Evolutionary conservation across 2,888 invertebrate genomes (phyloP).

Genomic region (Vandiemenella viatica): DNA sequence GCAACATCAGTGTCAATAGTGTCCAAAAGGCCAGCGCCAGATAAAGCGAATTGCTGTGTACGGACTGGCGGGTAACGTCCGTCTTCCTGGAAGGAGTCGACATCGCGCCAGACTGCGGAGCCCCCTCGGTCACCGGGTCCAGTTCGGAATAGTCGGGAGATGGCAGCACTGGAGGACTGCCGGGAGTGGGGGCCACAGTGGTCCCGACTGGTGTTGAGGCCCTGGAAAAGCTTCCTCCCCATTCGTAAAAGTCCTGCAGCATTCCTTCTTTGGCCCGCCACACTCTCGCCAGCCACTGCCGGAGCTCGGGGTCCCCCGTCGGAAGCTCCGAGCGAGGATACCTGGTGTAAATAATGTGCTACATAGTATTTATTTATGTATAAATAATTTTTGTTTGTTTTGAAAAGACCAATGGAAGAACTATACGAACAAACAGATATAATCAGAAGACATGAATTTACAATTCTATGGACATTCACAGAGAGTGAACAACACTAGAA

Average conservation of each 20-base stretch:
- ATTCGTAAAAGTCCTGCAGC: constrained; percentile 40
- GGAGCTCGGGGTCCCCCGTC: constrained; percentile 37
- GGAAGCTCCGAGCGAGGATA: constrained; percentile 45
- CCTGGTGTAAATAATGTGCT: constrained; percentile 26
- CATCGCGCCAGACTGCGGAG: not conserved
- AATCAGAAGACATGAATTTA: constrained; percentile 7
- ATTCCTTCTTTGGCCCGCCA: constrained; percentile 51
- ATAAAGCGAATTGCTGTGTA: constrained; percentile 26
- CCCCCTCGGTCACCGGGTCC: not conserved
- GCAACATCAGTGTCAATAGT: constrained; percentile 34
- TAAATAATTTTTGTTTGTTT: not conserved
- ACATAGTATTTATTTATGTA: not conserved
- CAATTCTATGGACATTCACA: too few species aligned
- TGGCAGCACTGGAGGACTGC: constrained; percentile 1
- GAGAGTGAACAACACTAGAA: too few species aligned
- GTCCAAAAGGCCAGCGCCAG: constrained; percentile 52
- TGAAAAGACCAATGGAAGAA: not conserved
- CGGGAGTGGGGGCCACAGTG: not conserved
- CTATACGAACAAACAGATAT: too few species aligned
- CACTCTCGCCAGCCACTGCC: constrained; percentile 45
- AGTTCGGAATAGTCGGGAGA: constrained; percentile 11
- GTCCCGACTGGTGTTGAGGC: not conserved
- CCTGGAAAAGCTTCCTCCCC: constrained; percentile 36
- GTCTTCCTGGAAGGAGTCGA: too few species aligned
- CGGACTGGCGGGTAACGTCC: not conserved